Evolutionary conservation across 2,113 vertebrate species (phyloP), one percentile per base, ranked within the genome.

Genomic region (Fulica atra): DNA sequence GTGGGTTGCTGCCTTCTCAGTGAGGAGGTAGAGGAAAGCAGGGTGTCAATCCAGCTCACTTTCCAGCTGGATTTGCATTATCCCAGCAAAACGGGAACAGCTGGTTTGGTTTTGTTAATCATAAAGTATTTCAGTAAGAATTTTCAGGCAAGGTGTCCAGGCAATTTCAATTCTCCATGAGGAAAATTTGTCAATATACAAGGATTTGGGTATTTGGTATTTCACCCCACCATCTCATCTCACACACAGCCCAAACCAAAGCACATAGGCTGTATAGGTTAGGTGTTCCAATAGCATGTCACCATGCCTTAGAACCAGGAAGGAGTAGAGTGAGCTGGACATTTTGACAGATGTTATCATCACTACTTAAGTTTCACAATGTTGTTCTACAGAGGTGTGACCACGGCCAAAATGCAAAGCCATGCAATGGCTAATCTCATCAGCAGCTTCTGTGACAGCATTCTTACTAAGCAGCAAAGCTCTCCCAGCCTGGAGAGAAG

Each of bases 51-150:
- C 42, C 87, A 81, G 65, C 59, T 89, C 70, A 53, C 78, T 60
- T 93, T 80, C 70, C 65, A 96, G 57, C 24, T 76, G 71, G 48
- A 72, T 89, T 88, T 82, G 79, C 66, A 72, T 95, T 92, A 92
- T 84, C 35, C 70, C 81, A 64, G 88, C 77, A 87, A 91, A 89
- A 91, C 54, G 44, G 36, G 44, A 95, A 85, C 84, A 89, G 87
- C 78, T 95, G 90, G 11, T 84, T 96, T 95, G 56, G 48, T 89
- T 93, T 91, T 56, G 48, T 79, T 68, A 33, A 89, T 61, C 88
- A 89, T 79, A 72, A 92, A 89, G 40, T 42, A 89, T 71, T 97
- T 93, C 60, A 69, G 78, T 84, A 74, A 86, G 91, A 81, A 81
- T 93, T 86, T 78, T 63, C 69, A 74, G 68, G 51, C 57, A 28